Conservation (phyloP, 2,888 invertebrate genomes). For the Agonopterix heracliana region DNA sequence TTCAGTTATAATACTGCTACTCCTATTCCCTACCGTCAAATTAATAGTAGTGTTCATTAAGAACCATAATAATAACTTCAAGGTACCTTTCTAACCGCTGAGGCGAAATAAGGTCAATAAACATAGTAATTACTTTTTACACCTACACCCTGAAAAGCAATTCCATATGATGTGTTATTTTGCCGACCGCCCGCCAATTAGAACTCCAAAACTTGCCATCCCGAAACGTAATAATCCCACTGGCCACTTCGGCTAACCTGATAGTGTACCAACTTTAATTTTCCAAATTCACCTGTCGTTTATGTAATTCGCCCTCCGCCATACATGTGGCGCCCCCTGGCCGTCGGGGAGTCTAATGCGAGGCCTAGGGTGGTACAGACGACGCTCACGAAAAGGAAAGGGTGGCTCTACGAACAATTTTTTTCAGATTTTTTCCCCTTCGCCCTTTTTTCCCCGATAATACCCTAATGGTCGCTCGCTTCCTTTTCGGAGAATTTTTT, state of each 20-base stretch:
- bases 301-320: conserved; percentile 56
- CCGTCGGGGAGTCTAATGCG: conserved; percentile 56
- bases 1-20: too few relatives aligned
- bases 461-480: conserved; percentile 74
- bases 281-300: conserved; percentile 73
- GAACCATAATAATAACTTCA: too few relatives aligned
- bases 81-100: too few relatives aligned
- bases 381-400: conserved; percentile 72
- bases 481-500: conserved; percentile 69
- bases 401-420: conserved; percentile 66
- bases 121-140: too few relatives aligned
- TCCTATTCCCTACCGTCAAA: too few relatives aligned
- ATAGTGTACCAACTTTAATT: conserved; percentile 63
- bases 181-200: conserved; percentile 11
- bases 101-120: too few relatives aligned
- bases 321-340: conserved; percentile 52
- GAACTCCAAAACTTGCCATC: conserved; percentile 9
- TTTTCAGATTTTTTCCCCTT: conserved; percentile 69
- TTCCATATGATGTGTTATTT: conserved; percentile 7
- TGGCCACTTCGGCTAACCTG: conserved; percentile 31
- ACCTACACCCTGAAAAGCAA: neutral
- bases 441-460: conserved; percentile 67
- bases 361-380: conserved; percentile 50
- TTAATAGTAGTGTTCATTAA: too few relatives aligned
- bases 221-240: conserved; percentile 21